phyloP scores from a whole-genome alignment of 2,113 vertebrate genomes.

The Chloebia gouldiae region DNA sequence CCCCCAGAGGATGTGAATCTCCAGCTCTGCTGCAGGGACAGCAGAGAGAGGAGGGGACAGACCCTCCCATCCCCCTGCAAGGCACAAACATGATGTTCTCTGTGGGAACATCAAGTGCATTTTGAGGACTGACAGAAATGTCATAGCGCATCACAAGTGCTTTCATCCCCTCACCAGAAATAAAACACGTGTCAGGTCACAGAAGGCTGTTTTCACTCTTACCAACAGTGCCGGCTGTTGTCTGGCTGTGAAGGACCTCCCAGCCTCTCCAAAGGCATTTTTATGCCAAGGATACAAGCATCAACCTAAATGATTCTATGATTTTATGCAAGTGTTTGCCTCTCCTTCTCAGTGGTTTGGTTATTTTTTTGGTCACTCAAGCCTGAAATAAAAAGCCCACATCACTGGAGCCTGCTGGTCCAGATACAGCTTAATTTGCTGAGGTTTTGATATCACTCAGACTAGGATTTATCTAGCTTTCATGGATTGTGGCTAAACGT shows the following conservation, averaged over 20 bases:
- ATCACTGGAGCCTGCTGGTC: neutral
- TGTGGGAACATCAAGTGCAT: neutral
- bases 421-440: neutral
- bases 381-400: neutral
- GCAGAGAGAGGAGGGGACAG: neutral
- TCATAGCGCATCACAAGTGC: neutral
- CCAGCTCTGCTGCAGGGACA: neutral
- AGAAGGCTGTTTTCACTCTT: conserved; percentile 8
- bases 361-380: neutral
- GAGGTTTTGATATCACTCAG: neutral
- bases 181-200: conserved; percentile 20
- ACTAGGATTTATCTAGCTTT: neutral
- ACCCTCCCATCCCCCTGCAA: neutral
- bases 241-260: conserved; percentile 13
- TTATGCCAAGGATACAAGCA: neutral
- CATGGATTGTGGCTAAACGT: conserved; percentile 5
- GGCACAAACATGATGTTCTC: neutral
- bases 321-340: neutral
- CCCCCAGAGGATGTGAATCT: neutral
- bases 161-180: conserved; percentile 43
- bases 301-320: neutral
- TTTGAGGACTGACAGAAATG: conserved; percentile 19
- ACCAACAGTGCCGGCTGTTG: neutral
- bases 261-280: neutral
- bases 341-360: neutral